Conservation (phyloP, 2,797 vertebrate genomes). For the Psittacula echo region DNA sequence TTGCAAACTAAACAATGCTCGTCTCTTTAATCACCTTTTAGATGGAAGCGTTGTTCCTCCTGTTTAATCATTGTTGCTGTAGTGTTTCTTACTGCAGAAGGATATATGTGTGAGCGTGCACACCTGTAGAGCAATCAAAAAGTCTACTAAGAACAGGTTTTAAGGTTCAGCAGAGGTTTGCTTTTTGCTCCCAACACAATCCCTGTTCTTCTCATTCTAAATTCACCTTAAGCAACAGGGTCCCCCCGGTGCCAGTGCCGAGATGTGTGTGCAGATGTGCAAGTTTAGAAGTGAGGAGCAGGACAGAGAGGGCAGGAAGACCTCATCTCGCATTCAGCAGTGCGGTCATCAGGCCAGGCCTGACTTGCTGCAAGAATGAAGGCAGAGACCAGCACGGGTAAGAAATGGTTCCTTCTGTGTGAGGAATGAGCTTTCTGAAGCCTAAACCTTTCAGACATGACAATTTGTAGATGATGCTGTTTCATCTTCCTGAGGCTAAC, state of each 20-base stretch:
- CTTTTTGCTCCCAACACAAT: not conserved
- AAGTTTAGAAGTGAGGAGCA: not conserved
- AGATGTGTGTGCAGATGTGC: not conserved
- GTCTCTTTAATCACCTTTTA: constrained; percentile 59
- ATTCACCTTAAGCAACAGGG: not conserved
- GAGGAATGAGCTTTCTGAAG: not conserved
- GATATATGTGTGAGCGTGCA: not conserved
- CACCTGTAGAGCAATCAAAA: constrained; percentile 2
- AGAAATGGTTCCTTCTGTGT: not conserved
- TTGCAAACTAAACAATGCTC: constrained; percentile 44
- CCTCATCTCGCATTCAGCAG: not conserved
- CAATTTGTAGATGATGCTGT: not conserved
- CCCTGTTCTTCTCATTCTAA: not conserved
- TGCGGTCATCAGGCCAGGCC: not conserved
- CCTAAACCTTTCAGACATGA: not conserved
- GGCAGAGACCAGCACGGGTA: not conserved
- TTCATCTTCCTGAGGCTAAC: not conserved
- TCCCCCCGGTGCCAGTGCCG: not conserved
- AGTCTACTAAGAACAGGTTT: not conserved
- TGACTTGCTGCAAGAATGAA: not conserved
- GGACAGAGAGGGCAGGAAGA: not conserved
- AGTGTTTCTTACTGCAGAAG: not conserved
- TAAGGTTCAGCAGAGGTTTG: constrained; percentile 23
- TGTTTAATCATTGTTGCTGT: constrained; percentile 58
- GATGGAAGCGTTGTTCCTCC: constrained; percentile 40